Conservation (phyloP, 2,113 vertebrate species). For the Nyctereutes procyonoides region DNA sequence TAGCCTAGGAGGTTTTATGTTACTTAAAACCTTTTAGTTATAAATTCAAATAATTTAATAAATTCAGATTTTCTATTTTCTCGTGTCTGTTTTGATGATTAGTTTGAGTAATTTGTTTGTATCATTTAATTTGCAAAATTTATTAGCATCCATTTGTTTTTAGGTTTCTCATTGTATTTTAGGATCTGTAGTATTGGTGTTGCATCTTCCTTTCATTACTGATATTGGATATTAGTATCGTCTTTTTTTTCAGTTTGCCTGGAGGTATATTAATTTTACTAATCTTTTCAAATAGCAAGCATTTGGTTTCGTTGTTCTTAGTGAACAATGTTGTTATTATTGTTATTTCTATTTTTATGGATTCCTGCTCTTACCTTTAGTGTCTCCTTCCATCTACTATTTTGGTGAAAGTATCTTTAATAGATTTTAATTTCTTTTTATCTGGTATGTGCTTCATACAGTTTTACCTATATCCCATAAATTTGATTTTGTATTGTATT, state of each 20-base stretch:
- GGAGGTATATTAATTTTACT: neutral
- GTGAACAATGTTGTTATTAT: neutral
- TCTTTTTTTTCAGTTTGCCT: neutral
- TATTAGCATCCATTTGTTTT: neutral
- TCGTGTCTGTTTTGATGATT: neutral
- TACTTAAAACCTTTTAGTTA: conserved; percentile 4
- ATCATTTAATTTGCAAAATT: conserved; percentile 7
- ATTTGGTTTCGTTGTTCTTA: neutral
- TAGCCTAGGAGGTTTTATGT: conserved; percentile 6
- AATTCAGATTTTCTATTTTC: neutral
- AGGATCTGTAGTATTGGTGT: neutral
- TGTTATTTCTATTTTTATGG: neutral
- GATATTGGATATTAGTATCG: neutral
- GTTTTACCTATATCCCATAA: neutral
- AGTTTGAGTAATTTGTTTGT: neutral
- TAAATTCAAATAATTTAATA: neutral
- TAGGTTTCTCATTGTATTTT: conserved; percentile 21
- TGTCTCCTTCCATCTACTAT: neutral
- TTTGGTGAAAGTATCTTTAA: conserved; percentile 36
- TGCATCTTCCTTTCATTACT: neutral
- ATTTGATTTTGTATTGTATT: neutral
- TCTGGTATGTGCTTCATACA: neutral
- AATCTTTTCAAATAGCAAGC: neutral
- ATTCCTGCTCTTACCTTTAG: neutral
- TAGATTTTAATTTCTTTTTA: neutral